Evolutionary conservation across 2,797 vertebrate species (phyloP).

Genomic region (Glossophaga mutica): DNA sequence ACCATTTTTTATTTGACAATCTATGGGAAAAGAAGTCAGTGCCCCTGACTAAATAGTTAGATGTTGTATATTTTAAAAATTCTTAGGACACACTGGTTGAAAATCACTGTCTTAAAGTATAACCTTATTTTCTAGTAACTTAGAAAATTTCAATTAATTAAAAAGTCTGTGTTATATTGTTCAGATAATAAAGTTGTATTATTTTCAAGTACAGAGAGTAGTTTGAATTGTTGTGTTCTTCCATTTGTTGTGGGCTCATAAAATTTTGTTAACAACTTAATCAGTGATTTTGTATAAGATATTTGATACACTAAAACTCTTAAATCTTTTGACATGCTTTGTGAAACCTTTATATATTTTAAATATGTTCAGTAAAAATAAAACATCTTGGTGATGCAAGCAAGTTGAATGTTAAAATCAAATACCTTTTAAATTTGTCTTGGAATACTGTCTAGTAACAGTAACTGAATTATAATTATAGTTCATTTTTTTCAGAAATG

Average conservation of each 20-base stretch:
- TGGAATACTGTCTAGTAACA: not conserved
- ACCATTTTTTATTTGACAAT: not conserved
- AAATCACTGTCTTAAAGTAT: not conserved
- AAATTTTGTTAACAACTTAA: constrained; percentile 23
- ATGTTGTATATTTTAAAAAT: not conserved
- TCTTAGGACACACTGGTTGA: not conserved
- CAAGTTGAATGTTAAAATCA: not conserved
- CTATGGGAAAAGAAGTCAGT: not conserved
- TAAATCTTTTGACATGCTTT: not conserved
- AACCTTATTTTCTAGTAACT: not conserved
- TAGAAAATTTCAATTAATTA: not conserved
- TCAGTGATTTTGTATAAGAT: constrained; percentile 24
- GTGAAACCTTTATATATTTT: constrained; percentile 17
- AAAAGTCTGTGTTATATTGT: not conserved
- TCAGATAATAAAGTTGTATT: not conserved
- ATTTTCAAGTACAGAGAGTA: constrained; percentile 16
- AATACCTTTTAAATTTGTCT: constrained; percentile 15
- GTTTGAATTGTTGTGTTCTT: not conserved
- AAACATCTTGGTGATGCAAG: not conserved
- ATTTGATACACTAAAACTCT: not conserved
- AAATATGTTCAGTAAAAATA: constrained; percentile 22
- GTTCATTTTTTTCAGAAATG: constrained; percentile 10
- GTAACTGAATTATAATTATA: not conserved
- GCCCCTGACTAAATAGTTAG: not conserved
- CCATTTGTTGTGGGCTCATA: constrained; percentile 5